Evolutionary conservation across 2,113 vertebrate species (phyloP).

Genomic region (Heterotis niloticus): DNA sequence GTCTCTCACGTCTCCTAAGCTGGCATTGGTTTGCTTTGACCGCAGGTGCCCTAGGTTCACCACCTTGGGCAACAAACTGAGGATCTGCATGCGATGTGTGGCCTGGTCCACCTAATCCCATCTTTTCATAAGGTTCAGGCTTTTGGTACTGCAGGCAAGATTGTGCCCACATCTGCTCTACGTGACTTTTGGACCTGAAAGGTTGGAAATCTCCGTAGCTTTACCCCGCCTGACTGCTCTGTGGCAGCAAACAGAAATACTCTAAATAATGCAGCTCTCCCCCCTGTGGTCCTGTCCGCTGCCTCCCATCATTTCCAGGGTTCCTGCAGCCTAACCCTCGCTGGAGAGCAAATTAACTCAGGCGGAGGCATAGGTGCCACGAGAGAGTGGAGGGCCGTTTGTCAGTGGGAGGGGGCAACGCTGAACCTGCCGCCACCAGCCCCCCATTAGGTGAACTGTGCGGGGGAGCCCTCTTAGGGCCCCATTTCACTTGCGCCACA

Average conservation of each 20-base stretch:
- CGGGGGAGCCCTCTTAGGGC: neutral
- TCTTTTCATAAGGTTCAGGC: no score
- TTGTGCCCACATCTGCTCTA: no score
- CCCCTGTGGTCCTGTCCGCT: neutral
- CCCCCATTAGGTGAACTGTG: no score
- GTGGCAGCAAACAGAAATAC: neutral
- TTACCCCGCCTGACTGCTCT: neutral
- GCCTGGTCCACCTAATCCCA: no score
- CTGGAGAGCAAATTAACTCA: slow-evolving; percentile 4
- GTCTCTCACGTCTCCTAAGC: no score
- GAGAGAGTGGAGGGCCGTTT: neutral
- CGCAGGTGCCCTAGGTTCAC: no score
- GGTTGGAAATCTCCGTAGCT: neutral
- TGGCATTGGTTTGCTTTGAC: no score
- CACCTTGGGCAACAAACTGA: no score
- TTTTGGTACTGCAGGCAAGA: no score
- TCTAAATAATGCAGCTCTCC: neutral
- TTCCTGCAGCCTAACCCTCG: neutral
- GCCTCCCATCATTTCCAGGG: neutral
- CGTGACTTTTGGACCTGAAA: neutral
- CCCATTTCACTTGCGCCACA: neutral
- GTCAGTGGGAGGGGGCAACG: neutral
- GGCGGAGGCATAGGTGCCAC: neutral
- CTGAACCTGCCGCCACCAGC: no score
- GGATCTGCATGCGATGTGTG: no score